Base-by-base conservation (phyloP, 2,113 vertebrate species). In the Helogale parvula region DNA sequence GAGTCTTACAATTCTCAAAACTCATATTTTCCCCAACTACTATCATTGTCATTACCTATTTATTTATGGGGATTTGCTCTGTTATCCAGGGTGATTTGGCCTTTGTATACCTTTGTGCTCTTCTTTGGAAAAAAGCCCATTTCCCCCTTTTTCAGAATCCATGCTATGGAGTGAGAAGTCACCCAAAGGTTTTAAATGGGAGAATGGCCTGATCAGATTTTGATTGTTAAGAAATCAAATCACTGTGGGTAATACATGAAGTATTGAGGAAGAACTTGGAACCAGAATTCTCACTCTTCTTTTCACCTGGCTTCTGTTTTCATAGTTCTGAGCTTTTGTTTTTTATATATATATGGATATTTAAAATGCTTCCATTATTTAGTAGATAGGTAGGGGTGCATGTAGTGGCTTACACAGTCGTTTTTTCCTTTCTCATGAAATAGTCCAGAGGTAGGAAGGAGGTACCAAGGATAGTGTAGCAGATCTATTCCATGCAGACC, bases 171-270 rank as follows among this genome's bases (percentile, higher is more conserved):
- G 52, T 83, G 23, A 93, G 38, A 93, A 79, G 47, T 50, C 33
- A 93, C 31, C 60, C n/a, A 91, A 81, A 89, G 17, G 16, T 74
- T 92, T 33, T 86, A 81, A 74, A 74, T 27, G 25, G 47, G 45
- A 96, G 74, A 94, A 94, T 68, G 45, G 65, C 19, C 72, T 82
- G 14, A 54, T 87, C 35, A 87, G 19, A 81, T 91, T 60, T 94
- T 57, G 25, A 94, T 63, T 86, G 35, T 80, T 72, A 65, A 74
- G 45, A 92, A 92, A 66, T 50, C 68, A 80, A 38, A 38, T 38
- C 38, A 38, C 21, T 77, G 0, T 80, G 35, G 50, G 76, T 72
- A 79, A 92, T 65, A 90, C 52, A 57, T 72, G 31, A 33, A 95
- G 7, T 66, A 57, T 82, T 12, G 0, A 23, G 17, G 31, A 88